A percentile compares a stretch with the other conserved stretches of the same genome.
Evolutionary conservation across 2,888 invertebrate species (phyloP).

Genomic region (Taphrorychus bicolor): DNA sequence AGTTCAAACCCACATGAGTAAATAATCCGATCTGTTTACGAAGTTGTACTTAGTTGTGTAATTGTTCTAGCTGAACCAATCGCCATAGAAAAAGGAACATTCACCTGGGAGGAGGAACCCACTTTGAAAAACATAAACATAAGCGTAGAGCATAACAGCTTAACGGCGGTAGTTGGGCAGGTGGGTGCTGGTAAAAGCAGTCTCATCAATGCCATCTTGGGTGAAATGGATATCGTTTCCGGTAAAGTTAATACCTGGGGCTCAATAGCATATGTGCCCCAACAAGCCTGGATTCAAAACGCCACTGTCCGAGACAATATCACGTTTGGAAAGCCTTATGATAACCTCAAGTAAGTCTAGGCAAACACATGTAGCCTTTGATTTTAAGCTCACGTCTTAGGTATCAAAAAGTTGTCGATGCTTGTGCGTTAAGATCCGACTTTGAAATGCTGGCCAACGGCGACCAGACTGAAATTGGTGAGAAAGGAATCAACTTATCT

Average conservation of each 20-base stretch:
- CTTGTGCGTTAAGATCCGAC: conserved; percentile 61
- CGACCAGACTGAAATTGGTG: conserved; percentile 65
- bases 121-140: conserved; percentile 54
- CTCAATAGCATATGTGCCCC: conserved; percentile 63
- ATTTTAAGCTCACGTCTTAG: conserved; percentile 8
- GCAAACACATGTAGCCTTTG: no score
- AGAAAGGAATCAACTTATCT: conserved; percentile 69
- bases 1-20: no score
- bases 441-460: conserved; percentile 62
- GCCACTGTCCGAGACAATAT: conserved; percentile 62
- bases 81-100: conserved; percentile 60
- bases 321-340: conserved; percentile 58
- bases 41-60: background rate
- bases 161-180: conserved; percentile 60
- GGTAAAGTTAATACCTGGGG: conserved; percentile 57
- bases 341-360: conserved; percentile 47
- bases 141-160: conserved; percentile 50
- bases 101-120: conserved; percentile 60
- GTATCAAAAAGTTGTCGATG: conserved; percentile 49
- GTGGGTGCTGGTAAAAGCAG: conserved; percentile 63
- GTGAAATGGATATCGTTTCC: conserved; percentile 58
- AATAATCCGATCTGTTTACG: no score
- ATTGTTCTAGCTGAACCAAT: conserved; percentile 57
- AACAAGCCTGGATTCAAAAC: conserved; percentile 66
- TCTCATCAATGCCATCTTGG: conserved; percentile 60